Evolutionary conservation across 2,113 vertebrate species (phyloP).

Genomic region (Atlantisia rogersi): DNA sequence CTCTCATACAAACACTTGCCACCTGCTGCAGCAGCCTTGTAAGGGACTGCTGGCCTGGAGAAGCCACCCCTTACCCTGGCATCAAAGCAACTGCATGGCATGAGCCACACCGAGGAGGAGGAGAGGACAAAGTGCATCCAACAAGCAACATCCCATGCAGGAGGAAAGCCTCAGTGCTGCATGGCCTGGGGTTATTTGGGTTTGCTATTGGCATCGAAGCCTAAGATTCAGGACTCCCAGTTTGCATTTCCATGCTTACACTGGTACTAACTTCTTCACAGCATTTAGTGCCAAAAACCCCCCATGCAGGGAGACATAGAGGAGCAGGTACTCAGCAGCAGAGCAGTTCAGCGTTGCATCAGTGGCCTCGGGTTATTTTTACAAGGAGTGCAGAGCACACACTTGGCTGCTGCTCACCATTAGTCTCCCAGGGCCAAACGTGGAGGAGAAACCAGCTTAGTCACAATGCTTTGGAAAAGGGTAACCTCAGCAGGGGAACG

Average conservation of each 20-base stretch:
- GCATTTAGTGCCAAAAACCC: neutral
- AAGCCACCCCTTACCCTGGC: neutral
- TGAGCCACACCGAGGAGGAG: neutral
- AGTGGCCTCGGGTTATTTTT: neutral
- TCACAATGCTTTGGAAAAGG: neutral
- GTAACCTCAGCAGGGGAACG: neutral
- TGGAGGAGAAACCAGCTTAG: constrained; percentile 27
- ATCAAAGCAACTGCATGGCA: neutral
- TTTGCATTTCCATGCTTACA: neutral
- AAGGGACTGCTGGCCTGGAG: accelerated
- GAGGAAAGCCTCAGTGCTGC: neutral
- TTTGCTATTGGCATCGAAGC: neutral
- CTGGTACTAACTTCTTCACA: neutral
- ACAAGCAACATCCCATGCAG: neutral
- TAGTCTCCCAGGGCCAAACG: neutral
- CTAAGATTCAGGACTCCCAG: neutral
- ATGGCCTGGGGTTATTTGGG: neutral
- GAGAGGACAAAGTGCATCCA: neutral
- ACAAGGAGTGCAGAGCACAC: neutral
- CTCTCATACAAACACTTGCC: neutral
- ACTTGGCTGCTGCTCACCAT: neutral
- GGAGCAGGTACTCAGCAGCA: neutral
- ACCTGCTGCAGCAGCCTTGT: neutral
- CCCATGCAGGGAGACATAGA: neutral
- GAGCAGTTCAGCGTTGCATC: neutral